Conservation (phyloP, 2,888 invertebrate species). For the Drosophila dives region DNA sequence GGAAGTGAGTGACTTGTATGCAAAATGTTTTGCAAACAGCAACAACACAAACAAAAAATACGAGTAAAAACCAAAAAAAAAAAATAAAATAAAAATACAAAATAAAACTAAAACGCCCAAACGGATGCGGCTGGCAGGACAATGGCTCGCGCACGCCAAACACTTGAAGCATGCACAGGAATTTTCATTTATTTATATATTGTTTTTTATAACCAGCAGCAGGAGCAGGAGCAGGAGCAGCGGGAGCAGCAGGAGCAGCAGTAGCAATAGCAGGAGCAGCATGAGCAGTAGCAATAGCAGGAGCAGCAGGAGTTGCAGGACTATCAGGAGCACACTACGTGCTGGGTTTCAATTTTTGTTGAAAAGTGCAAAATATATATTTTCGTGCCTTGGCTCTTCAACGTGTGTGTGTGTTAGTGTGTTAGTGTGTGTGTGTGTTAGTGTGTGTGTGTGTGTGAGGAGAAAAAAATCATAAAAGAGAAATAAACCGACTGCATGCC, state of each 20-base stretch:
- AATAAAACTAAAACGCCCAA: constrained; percentile 59
- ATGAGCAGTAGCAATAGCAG: constrained; percentile 12
- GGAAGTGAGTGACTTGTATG: constrained; percentile 76
- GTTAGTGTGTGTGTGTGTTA: constrained; percentile 4
- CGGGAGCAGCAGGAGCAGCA: constrained; percentile 13
- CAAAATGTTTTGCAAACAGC: constrained; percentile 70
- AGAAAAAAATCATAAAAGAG: constrained; percentile 66
- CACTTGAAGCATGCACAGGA: constrained; percentile 80
- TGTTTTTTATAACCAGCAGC: constrained; percentile 74
- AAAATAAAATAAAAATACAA: constrained; percentile 22
- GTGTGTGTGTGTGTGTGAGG: constrained; percentile 16
- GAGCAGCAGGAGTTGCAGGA: background rate
- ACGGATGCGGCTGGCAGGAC: constrained; percentile 75
- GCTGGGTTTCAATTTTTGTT: constrained; percentile 77
- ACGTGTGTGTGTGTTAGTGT: constrained; percentile 15
- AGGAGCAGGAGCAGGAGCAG: constrained; percentile 9
- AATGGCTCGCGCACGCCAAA: constrained; percentile 79
- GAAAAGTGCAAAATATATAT: constrained; percentile 70
- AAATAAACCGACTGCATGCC: constrained; percentile 74
- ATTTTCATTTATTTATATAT: constrained; percentile 80
- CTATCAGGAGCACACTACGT: constrained; percentile 46
- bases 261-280: constrained; percentile 5
- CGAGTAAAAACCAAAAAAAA: constrained; percentile 1
- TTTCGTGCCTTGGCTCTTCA: constrained; percentile 39
- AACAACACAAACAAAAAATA: constrained; percentile 15